Evolutionary conservation across 2,888 invertebrate species (phyloP), one percentile per base, ranked within the genome.

Genomic region (Drosophila recens): DNA sequence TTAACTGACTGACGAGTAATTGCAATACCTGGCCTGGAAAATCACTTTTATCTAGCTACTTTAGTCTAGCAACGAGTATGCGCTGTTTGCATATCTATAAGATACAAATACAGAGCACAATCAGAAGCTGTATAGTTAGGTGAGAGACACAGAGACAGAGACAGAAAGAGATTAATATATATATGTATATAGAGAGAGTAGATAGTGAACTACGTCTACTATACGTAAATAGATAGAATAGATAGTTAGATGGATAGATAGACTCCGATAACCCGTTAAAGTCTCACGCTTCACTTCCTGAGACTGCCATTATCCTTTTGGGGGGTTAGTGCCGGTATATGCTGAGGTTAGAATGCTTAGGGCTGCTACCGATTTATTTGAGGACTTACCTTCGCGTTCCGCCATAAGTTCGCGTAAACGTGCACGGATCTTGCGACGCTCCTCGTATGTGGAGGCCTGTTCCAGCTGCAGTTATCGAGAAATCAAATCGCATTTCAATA

Each of bases 401-500:
- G 97, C 97, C 95, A 97, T 96, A 91, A 97, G 95, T 93, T 96
- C 95, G 89, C 96, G 95, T 90, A 97, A 94, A 93, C 97, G 95
- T 89, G 95, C 95, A 92, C 97, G 94, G 91, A 97, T 95, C 87
- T 95, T 95, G 90, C 97, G 95, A 90, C 97, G 95, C 93, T 96
- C 96, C 93, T 97, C 97, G 96, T 97, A 97, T 92, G 96, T 96
- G 82, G 95, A 95, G 92, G 96, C 95, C 93, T 95, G 95, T 93
- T 97, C 96, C 94, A 97, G 94, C 97, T 97, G 93, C 10, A 40
- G 13, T 17, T 36, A 17, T 43, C 4, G 3, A 4, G 2, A 30
- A 30, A 40, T 53, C n/a, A 9, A 54, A 43, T 23, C 52, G 27
- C 6, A 38, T 45, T n/a, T 8, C 1, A n/a, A n/a, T 4, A n/a